Percentiles rank a stretch among this genome's conserved stretches.
phyloP scores from a whole-genome alignment of 2,797 vertebrate genomes.

The Orestias chungarensis region DNA sequence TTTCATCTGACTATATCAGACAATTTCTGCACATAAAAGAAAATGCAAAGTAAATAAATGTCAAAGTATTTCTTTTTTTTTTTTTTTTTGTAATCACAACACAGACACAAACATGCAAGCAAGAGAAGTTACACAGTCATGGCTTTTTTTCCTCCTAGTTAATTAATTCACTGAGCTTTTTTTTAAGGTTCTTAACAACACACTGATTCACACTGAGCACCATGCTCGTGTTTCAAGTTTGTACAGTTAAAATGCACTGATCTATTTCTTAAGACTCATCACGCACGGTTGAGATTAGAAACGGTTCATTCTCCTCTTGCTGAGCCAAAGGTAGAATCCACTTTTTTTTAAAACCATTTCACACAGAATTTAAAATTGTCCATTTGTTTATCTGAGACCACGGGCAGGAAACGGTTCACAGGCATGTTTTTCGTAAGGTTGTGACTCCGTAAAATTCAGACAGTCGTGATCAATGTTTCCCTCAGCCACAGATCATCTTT shows the following conservation, averaged over 20 bases:
- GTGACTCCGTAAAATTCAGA: neutral
- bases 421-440: neutral
- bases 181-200: conserved; percentile 16
- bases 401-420: conserved; percentile 8
- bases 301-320: conserved; percentile 49
- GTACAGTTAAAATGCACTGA: conserved; percentile 31
- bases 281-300: conserved; percentile 45
- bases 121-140: conserved; percentile 3
- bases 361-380: conserved; percentile 42
- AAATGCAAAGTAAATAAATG: neutral
- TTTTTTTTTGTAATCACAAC: neutral
- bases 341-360: conserved; percentile 42
- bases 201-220: conserved; percentile 47
- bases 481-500: neutral
- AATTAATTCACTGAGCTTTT: neutral
- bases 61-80: neutral
- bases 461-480: neutral
- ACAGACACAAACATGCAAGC: conserved; percentile 5
- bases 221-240: conserved; percentile 9
- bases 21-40: neutral
- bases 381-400: conserved; percentile 40
- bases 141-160: conserved; percentile 25
- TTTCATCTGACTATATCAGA: neutral
- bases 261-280: conserved; percentile 33
- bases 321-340: conserved; percentile 35